A percentile compares a stretch with the other conserved stretches of the same genome.
Evolutionary conservation across 2,797 vertebrate species (phyloP).

Genomic region (Odontamblyopus rebecca): DNA sequence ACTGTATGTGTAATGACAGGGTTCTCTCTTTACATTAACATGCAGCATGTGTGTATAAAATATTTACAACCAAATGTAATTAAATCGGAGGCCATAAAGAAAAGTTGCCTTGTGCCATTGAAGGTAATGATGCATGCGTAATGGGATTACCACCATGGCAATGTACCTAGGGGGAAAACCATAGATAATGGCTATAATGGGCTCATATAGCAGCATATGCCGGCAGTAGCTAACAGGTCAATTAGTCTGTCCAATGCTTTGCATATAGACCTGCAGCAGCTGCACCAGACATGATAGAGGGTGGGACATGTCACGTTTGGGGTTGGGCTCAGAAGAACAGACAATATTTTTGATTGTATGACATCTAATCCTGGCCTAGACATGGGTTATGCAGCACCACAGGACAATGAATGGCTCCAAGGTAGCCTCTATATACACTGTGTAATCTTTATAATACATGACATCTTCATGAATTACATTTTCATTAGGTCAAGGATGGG

Average conservation of each 20-base stretch:
- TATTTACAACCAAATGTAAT: constrained; percentile 77
- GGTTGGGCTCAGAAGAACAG: constrained; percentile 21
- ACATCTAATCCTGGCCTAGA: constrained; percentile 71
- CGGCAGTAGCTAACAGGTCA: constrained; percentile 72
- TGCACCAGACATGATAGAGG: constrained; percentile 28
- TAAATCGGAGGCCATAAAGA: constrained; percentile 68
- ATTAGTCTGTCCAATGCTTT: constrained; percentile 68
- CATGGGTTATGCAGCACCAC: constrained; percentile 58
- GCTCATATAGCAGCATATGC: constrained; percentile 56
- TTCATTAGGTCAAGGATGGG: constrained; percentile 45
- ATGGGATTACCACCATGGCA: constrained; percentile 71
- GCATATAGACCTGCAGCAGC: constrained; percentile 51
- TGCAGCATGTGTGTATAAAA: constrained; percentile 68
- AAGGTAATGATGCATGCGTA: constrained; percentile 79
- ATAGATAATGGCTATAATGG: constrained; percentile 65
- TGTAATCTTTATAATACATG: constrained; percentile 67
- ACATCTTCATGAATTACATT: constrained; percentile 65
- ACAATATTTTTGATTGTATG: constrained; percentile 55
- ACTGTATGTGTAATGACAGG: constrained; percentile 16
- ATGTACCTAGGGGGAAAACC: constrained; percentile 66
- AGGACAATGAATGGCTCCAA: constrained; percentile 54
- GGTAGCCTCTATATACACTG: constrained; percentile 56
- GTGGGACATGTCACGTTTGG: constrained; percentile 2
- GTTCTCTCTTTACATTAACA: constrained; percentile 53
- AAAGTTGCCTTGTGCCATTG: constrained; percentile 72